A percentile compares a stretch with the other conserved stretches of the same genome.
These are phyloP conservation scores for Raphicerus campestris DNA, from an alignment of 2,113 vertebrate species.

Conservation along the genomic window DNA sequence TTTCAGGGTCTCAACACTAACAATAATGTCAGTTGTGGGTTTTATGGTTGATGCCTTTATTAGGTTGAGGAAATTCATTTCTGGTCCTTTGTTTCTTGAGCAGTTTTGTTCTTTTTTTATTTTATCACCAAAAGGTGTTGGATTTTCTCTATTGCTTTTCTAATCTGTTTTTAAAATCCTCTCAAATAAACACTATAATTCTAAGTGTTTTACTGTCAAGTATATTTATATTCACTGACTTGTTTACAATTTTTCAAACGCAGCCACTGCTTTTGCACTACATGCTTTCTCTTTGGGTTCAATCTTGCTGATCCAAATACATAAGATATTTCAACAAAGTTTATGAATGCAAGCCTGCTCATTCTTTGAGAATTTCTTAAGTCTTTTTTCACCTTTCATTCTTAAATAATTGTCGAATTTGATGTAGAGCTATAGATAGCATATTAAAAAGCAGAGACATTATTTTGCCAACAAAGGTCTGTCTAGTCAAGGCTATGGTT, in stretches of 20 bases:
- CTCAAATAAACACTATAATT: background rate
- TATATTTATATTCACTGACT: background rate
- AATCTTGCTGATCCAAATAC: background rate
- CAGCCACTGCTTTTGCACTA: background rate
- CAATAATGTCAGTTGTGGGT: background rate
- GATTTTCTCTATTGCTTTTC: background rate
- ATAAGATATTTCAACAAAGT: background rate
- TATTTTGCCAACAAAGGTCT: no score
- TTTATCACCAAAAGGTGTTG: background rate
- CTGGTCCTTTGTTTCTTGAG: background rate
- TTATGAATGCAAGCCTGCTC: background rate
- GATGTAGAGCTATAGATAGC: background rate
- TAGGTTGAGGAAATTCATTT: background rate
- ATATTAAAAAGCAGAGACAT: no score
- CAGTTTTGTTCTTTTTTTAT: background rate
- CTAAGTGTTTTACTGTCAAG: background rate
- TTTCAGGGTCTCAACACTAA: background rate
- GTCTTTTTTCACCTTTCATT: background rate
- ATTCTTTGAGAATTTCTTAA: background rate
- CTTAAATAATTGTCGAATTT: background rate
- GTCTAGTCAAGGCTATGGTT: no score
- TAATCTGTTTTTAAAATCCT: background rate
- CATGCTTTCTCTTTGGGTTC: background rate
- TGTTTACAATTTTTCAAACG: background rate
- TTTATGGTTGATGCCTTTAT: background rate